Evolutionary conservation across 2,797 vertebrate genomes (phyloP).

Genomic region (Poecilia gillii): DNA sequence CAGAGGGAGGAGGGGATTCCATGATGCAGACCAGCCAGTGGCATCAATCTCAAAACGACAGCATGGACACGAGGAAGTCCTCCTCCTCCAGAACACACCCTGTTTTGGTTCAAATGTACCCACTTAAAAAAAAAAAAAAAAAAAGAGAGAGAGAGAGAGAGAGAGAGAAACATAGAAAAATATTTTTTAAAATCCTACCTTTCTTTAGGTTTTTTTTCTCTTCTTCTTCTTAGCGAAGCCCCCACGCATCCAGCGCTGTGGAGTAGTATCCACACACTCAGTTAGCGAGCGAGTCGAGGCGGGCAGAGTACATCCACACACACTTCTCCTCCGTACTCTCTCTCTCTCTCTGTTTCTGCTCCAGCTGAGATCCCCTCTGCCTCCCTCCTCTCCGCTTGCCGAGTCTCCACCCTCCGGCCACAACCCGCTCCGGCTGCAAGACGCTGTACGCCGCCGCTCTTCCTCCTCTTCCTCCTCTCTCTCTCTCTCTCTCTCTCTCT

Average conservation of each 20-base stretch:
- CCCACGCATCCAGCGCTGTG: constrained; percentile 61
- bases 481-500: constrained; percentile 13
- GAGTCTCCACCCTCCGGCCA: constrained; percentile 86
- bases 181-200: constrained; percentile 42
- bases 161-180: neutral
- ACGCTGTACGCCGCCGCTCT: constrained; percentile 64
- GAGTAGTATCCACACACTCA: constrained; percentile 54
- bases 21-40: constrained; percentile 58
- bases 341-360: constrained; percentile 25
- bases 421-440: constrained; percentile 70
- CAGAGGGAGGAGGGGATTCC: constrained; percentile 67
- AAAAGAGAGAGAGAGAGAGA: constrained; percentile 1
- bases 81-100: constrained; percentile 56
- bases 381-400: constrained; percentile 71
- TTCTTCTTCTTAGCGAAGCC: constrained; percentile 25
- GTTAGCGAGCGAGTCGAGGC: constrained; percentile 33
- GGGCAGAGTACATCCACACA: constrained; percentile 60
- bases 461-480: constrained; percentile 33
- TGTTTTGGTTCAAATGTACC: constrained; percentile 43
- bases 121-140: neutral
- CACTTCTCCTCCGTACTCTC: constrained; percentile 56
- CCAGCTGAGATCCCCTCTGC: constrained; percentile 76
- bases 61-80: constrained; percentile 38
- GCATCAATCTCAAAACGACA: constrained; percentile 63
- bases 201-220: neutral